A percentile compares a stretch with the other conserved stretches of the same genome.
Evolutionary conservation across 2,113 vertebrate genomes (phyloP).

Genomic region (Puffinus mauretanicus): DNA sequence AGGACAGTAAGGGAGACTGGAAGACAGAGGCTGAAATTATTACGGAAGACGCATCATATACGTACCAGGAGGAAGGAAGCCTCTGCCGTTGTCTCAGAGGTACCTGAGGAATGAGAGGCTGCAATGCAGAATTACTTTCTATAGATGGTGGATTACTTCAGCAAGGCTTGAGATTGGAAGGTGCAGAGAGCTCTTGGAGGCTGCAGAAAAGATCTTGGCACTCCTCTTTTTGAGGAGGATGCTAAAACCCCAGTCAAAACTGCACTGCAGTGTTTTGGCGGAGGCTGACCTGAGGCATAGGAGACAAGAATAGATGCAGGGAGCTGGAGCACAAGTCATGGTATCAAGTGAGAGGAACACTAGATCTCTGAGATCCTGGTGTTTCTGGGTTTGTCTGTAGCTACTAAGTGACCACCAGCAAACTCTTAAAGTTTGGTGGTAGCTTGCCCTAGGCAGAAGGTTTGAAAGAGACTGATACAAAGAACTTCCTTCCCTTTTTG

Average conservation of each 20-base stretch:
- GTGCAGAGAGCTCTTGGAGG: neutral
- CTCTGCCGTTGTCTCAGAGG: neutral
- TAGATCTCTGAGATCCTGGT: neutral
- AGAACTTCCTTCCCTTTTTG: neutral
- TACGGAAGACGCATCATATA: neutral
- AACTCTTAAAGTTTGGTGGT: neutral
- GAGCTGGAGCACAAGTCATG: neutral
- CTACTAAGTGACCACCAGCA: neutral
- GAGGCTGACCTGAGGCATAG: neutral
- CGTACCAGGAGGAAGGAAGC: neutral
- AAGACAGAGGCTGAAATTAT: neutral
- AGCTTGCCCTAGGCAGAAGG: neutral
- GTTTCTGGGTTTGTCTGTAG: neutral
- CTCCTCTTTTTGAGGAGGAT: neutral
- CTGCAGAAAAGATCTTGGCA: neutral
- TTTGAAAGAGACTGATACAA: neutral
- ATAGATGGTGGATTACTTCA: neutral
- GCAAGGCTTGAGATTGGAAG: neutral
- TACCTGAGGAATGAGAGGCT: neutral
- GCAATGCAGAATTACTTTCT: neutral
- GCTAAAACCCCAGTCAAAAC: neutral
- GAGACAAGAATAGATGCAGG: neutral
- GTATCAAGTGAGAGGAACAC: neutral
- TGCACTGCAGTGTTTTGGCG: neutral
- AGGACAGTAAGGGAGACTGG: neutral